Conservation (phyloP, 2,797 vertebrate species). For the Spinus pinus region DNA sequence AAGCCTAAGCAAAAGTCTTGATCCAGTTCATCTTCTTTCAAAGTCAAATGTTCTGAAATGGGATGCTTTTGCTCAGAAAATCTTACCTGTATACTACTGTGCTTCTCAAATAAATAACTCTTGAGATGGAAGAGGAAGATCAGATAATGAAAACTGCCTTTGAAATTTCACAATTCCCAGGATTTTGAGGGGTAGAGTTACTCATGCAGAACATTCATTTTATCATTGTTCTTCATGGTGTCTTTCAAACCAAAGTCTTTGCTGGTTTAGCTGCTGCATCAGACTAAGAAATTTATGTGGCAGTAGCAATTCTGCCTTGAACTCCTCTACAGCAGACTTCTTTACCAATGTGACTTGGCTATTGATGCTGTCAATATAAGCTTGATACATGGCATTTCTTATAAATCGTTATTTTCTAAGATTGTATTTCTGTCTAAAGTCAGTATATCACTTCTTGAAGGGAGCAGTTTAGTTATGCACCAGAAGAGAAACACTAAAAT, state of each 20-base stretch:
- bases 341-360: background rate
- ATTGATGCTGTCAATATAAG: background rate
- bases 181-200: background rate
- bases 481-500: background rate
- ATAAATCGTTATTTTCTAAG: background rate
- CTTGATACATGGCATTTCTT: background rate
- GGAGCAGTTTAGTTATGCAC: conserved; percentile 1
- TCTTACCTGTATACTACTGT: background rate
- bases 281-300: background rate
- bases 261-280: background rate
- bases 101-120: background rate
- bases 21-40: background rate
- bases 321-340: background rate
- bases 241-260: background rate
- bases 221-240: background rate
- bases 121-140: background rate
- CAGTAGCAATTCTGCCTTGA: background rate
- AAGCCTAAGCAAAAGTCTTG: background rate
- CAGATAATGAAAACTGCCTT: background rate
- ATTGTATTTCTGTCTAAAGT: background rate
- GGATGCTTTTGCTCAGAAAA: background rate
- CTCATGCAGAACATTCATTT: background rate
- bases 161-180: background rate
- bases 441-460: background rate
- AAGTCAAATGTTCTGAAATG: background rate